Conservation (phyloP, 2,888 invertebrate genomes). For the Aproaerema taeniolella region DNA sequence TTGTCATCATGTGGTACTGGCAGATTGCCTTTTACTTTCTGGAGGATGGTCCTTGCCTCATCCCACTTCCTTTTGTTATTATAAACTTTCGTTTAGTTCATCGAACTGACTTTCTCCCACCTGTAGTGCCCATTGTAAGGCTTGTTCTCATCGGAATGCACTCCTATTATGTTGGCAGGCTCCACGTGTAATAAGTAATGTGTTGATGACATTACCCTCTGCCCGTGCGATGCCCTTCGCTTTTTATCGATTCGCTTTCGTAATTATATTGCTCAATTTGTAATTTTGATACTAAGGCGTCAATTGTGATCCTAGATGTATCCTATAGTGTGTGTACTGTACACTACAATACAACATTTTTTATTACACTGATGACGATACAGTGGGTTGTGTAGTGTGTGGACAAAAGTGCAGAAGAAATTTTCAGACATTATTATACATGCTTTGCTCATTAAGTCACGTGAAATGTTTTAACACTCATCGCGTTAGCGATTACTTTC, state of each 20-base stretch:
- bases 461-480: no score
- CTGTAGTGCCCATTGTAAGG: conserved; percentile 50
- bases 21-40: conserved; percentile 53
- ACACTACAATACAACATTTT: no score
- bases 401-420: no score
- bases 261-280: no score
- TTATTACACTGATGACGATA: no score
- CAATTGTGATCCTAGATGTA: no score
- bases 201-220: conserved; percentile 26
- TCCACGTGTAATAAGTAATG: conserved; percentile 45
- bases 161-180: conserved; percentile 58
- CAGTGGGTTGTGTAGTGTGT: no score
- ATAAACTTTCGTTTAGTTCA: conserved; percentile 72
- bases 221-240: conserved; percentile 11
- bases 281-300: no score
- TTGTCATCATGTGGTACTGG: conserved; percentile 16
- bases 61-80: conserved; percentile 46
- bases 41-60: conserved; percentile 30
- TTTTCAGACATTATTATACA: no score
- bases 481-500: no score
- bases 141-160: conserved; percentile 65
- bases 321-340: no score
- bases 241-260: neutral
- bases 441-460: no score
- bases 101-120: conserved; percentile 73